phyloP scores from a whole-genome alignment of 2,888 invertebrate species.

The Synanthedon myopaeformis region DNA sequence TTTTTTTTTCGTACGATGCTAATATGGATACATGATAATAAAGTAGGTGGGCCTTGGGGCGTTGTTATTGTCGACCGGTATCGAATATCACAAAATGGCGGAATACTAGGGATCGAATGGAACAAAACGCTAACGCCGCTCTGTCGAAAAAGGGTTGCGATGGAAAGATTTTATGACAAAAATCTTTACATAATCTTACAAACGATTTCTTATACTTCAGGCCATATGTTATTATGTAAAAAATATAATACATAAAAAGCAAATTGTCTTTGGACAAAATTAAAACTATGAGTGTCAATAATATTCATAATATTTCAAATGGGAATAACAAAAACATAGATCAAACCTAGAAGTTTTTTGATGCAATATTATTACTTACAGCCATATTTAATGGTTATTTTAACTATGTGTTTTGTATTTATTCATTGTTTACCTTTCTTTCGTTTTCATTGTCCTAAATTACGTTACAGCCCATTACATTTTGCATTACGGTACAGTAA shows the following conservation, averaged over 20 bases:
- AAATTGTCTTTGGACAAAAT: too few relatives aligned
- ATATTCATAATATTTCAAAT: too few relatives aligned
- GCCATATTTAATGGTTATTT: too few relatives aligned
- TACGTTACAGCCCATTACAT: neutral
- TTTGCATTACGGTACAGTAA: neutral
- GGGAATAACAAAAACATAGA: too few relatives aligned
- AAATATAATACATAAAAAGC: slow-evolving; percentile 2
- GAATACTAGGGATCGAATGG: slow-evolving; percentile 18
- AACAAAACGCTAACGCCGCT: slow-evolving; percentile 25
- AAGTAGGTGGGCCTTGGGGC: slow-evolving; percentile 20
- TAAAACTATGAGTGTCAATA: too few relatives aligned
- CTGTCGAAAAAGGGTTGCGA: neutral
- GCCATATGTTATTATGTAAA: slow-evolving; percentile 6
- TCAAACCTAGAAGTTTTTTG: too few relatives aligned
- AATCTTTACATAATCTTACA: slow-evolving; percentile 34
- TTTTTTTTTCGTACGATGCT: neutral
- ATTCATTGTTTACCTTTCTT: too few relatives aligned
- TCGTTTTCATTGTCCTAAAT: neutral
- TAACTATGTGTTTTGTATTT: too few relatives aligned
- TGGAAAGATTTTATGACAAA: slow-evolving; percentile 27
- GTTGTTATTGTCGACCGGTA: slow-evolving; percentile 33
- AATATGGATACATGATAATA: slow-evolving; percentile 25
- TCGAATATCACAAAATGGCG: slow-evolving; percentile 38
- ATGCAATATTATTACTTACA: too few relatives aligned
- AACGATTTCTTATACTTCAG: slow-evolving; percentile 6